Evolutionary conservation across 2,797 vertebrate species (phyloP).

Genomic region (Premnoplex brunnescens): DNA sequence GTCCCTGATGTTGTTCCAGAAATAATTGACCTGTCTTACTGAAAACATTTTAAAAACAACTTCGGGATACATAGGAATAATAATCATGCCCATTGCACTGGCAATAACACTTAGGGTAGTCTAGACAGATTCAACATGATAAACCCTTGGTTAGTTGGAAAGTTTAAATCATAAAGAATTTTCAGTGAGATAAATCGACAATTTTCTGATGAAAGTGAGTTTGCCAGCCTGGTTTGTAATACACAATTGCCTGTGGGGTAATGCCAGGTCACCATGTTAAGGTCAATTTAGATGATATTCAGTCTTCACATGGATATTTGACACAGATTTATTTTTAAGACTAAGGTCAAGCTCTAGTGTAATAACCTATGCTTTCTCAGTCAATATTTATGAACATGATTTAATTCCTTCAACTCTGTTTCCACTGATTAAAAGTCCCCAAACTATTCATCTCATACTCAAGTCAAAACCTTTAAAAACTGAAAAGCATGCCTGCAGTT

Average conservation of each 20-base stretch:
- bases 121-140: background rate
- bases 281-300: background rate
- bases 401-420: background rate
- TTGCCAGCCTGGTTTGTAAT: background rate
- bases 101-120: background rate
- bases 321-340: background rate
- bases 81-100: background rate
- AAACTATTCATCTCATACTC: background rate
- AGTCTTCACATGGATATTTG: background rate
- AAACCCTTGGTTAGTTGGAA: background rate
- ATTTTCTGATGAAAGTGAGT: background rate
- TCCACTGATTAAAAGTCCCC: background rate
- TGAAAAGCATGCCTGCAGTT: background rate
- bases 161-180: background rate
- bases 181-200: background rate
- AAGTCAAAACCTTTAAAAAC: background rate
- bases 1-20: background rate
- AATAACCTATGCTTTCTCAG: background rate
- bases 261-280: background rate
- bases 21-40: background rate
- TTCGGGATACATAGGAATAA: background rate
- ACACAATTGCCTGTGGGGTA: background rate
- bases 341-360: background rate
- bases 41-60: slow-evolving; percentile 30
- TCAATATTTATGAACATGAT: background rate